Evolutionary conservation across 1,140 invertebrate genomes (phyloP), one percentile per base, ranked within the genome.

Genomic region (Nylanderia fulva): DNA sequence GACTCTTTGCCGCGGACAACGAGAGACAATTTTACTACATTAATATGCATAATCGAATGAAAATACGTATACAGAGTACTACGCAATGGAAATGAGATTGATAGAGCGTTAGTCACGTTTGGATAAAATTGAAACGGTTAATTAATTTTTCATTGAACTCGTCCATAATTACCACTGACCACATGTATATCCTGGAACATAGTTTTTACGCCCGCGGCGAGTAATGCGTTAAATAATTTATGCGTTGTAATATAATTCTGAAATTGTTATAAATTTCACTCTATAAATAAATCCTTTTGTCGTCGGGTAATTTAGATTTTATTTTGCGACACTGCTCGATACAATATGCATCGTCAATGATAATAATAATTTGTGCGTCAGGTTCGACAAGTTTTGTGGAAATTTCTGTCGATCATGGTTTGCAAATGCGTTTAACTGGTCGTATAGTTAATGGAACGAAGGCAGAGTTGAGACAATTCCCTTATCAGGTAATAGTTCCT

Each of bases 371-470:
- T 71, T 18, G n/a, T 45, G 39, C 39, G 6, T 45, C 29, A 71
- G 64, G 77, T 7, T 82, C 9, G 24, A n/a, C 36, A 21, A 29
- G 0, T 11, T 48, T 48, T 0, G 45, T 48, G 45, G 7, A 58
- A 18, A 5, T 56, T 58, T 9, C 7, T 27, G 2, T 2, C 18
- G 0, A 6, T 24, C 1, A 3, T 18, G 8, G 7, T 15, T 4
- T 2, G 9, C 3, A 21, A 9, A 36, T 4, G 8, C n/a, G 33
- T 45, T 45, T 91, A 9, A 48, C 54, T 15, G 89, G 89, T 6
- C 87, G 92, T 7, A 93, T 93, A 76, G 91, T 94, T 8, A 93
- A 93, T 42, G 93, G 93, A 2, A 90, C 90, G 0, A 90, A 89
- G 76, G 93, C 93, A 0, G 1, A 1, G n/a, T 8, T 72, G 0